Base-by-base conservation (phyloP, 2,888 invertebrate genomes). In the Chloromyia formosa region DNA sequence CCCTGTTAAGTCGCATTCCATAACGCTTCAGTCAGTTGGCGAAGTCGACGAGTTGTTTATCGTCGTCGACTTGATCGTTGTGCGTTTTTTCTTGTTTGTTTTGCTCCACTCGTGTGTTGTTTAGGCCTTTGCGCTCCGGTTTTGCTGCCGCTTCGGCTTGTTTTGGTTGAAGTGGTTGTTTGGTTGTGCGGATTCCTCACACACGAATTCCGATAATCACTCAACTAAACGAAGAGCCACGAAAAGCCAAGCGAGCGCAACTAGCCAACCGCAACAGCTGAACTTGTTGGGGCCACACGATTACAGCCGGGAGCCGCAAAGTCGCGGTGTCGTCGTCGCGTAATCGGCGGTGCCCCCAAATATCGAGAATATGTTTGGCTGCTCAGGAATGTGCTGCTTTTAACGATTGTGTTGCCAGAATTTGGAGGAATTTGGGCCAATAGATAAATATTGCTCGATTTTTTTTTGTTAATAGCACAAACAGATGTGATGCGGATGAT, bases 1-100 rank as follows among this genome's bases (percentile, higher is more conserved):
- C 71, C 71, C 71, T 71, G 71, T 58, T 2, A 35, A 23, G 27
- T n/a, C 71, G 58, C 71, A 71, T 71, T 71, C 71, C 71, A 58
- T 71, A 40, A 56, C 58, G 49, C 42, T 54, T 54, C 23, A 64
- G 68, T 69, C 53, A 69, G 68, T 69, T 18, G n/a, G 66, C 66
- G 40, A 42, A n/a, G 18, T 12, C n/a, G 22, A 40, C 40, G 40
- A 62, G 22, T 66, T 66, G 66, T 66, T 66, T 49, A 49, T 62
- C 66, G 20, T 27, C 35, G 61, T 42, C 16, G 42, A 42, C 42
- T 27, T 18, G 45, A 22, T 66, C 22, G 62, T 42, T 42, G 35
- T 61, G 10, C 14, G 7, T 16, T 40, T 27, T 27, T 5, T 16
- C 62, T 62, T 9, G 61, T 23, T 60, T 23, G 23, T 22, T 27